These are phyloP conservation scores for Ladona fulva DNA, from an alignment of 1,140 invertebrate genomes.

Conservation along the genomic window DNA sequence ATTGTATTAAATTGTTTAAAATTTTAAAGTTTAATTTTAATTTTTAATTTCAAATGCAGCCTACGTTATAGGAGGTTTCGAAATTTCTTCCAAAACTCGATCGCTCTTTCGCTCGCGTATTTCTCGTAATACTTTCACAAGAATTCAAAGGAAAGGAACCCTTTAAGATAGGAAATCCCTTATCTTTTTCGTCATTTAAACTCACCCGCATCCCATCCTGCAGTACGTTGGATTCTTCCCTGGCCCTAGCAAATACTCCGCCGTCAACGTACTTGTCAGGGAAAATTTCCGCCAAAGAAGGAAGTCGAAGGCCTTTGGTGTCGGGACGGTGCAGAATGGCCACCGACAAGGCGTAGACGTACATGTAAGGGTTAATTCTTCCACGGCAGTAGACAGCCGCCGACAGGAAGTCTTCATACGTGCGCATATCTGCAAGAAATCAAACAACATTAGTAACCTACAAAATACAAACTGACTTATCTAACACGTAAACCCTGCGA, in stretches of 20 bases:
- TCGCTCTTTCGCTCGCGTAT: too few species aligned
- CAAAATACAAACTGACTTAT: too few species aligned
- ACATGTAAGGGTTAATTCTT: conserved; percentile 51
- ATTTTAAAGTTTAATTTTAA: too few species aligned
- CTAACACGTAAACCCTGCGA: too few species aligned
- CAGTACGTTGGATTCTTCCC: conserved; percentile 43
- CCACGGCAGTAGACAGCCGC: conserved; percentile 52
- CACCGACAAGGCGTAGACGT: conserved; percentile 49
- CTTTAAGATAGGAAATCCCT: too few species aligned
- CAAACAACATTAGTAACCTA: too few species aligned
- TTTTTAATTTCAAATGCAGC: too few species aligned
- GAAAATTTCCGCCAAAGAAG: conserved; percentile 57
- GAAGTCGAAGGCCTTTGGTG: conserved; percentile 47
- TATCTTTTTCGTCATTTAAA: background rate
- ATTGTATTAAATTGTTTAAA: too few species aligned
- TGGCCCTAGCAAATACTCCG: conserved; percentile 49
- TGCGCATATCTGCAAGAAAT: conserved; percentile 25
- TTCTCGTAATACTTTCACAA: too few species aligned
- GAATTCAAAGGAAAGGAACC: too few species aligned
- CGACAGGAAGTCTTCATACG: conserved; percentile 46
- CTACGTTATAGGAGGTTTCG: too few species aligned
- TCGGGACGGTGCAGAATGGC: conserved; percentile 50
- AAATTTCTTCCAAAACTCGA: too few species aligned
- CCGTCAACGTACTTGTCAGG: conserved; percentile 52
- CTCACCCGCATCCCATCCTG: conserved; percentile 17